Evolutionary conservation across 2,113 vertebrate species (phyloP), one percentile per base, ranked within the genome.

Genomic region (Leptosomus discolor): DNA sequence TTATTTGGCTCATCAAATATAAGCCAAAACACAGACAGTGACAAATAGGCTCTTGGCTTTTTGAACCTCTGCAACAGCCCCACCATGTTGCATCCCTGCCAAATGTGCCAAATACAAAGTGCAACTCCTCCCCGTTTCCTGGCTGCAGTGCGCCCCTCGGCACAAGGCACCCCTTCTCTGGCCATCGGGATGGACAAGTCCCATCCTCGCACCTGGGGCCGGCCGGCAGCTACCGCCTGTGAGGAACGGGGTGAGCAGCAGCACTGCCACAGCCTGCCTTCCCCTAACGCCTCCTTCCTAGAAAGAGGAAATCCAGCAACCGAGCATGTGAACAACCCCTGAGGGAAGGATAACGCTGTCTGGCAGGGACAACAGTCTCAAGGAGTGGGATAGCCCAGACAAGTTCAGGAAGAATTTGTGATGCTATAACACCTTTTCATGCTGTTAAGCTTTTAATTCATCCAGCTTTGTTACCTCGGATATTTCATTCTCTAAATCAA

Each of bases 371-470:
- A 67, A 32, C 18, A 24, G 54, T 45, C 77, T 87, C 81, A 36
- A 65, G 48, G 48, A 58, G 27, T 17, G 64, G 85, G 54, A 43
- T 53, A 93, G 56, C 39, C 68, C 92, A 56, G 77, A 61, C 81
- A 80, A 95, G 88, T 95, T 97, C 97, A 95, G 36, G 22, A 86
- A 89, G 93, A 92, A 96, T 96, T 80, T 51, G 92, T 68, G 90
- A 57, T 73, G 95, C 94, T 97, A 6, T 96, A 94, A 98, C 65
- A 82, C 91, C 63, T 67, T 88, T 90, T 21, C 94, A 95, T 96
- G 96, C 97, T 94, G 90, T 97, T 98, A 98, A 98, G 95, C 97
- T 97, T 97, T 97, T 97, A 96, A 98, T 97, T 97, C 97, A 86
- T 78, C 76, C 29, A 65, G 96, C 88, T 98, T 97, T 96, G 96